Percentiles rank a stretch among this genome's conserved stretches.
These are phyloP conservation scores for Tetragonisca angustula DNA, from an alignment of 2,888 invertebrate species.

Conservation along the genomic window DNA sequence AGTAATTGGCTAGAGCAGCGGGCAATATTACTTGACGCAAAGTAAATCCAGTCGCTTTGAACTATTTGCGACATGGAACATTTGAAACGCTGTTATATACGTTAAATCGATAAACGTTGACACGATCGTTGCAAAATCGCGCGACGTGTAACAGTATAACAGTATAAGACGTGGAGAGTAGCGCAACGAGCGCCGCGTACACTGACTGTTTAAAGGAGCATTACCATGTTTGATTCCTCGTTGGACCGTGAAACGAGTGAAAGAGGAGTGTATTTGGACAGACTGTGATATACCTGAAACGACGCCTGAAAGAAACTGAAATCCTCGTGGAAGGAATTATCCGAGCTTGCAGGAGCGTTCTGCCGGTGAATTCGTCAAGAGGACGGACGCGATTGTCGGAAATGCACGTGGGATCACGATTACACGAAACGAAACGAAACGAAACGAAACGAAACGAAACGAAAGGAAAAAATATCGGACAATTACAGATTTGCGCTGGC, in stretches of 20 bases:
- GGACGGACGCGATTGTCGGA: background rate
- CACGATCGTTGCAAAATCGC: slow-evolving; percentile 64
- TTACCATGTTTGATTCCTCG: slow-evolving; percentile 5
- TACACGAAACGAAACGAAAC: background rate
- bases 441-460: no score
- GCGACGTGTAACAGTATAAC: slow-evolving; percentile 19
- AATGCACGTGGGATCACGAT: background rate
- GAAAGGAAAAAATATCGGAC: slow-evolving; percentile 31
- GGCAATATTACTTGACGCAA: slow-evolving; percentile 69
- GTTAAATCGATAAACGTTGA: slow-evolving; percentile 70
- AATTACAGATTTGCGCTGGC: slow-evolving; percentile 54
- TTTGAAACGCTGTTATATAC: slow-evolving; percentile 56
- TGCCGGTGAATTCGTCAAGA: background rate
- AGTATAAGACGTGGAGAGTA: slow-evolving; percentile 15
- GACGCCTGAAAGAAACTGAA: background rate
- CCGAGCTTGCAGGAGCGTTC: background rate
- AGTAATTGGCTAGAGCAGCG: slow-evolving; percentile 67
- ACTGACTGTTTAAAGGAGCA: background rate
- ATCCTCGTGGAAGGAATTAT: background rate
- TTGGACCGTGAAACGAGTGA: background rate
- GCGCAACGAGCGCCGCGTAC: slow-evolving; percentile 34
- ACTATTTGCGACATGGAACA: slow-evolving; percentile 56
- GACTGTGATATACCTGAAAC: no score
- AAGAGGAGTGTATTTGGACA: background rate
- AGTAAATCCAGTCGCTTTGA: slow-evolving; percentile 45